Base-by-base conservation (phyloP, 2,888 invertebrate genomes). In the Dasypolia templi region DNA sequence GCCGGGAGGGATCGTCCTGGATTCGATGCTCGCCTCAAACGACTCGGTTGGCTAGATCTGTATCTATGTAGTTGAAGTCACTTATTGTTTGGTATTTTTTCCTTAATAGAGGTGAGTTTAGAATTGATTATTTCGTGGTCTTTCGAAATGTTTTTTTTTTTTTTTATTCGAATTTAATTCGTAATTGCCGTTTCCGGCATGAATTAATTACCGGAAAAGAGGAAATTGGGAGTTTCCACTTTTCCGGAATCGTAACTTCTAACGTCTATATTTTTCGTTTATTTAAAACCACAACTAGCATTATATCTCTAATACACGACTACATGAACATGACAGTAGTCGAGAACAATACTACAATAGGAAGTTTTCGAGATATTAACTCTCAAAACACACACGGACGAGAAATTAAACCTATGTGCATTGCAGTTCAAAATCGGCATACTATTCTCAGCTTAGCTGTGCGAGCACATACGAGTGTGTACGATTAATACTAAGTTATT, bases 401-500 rank as follows among this genome's bases (percentile, higher is more conserved):
- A 32, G 1, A 73, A 58, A 44, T 55, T 55, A 55, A 65, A 26
- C 19, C 3, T 32, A 46, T 53, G 49, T 32, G 58, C 62, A 59
- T 22, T 46, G 49, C 56, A 67, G 59, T 66, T 62, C 59, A 49
- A 64, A 61, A 75, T 56, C 49, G 53, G 67, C 56, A 62, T 70
- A 65, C 44, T 65, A 62, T 46, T 71, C 62, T 59, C 49, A 51
- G 71, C 71, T 63, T 74, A 77, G 72, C 75, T 72, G 68, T 19
- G 32, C 35, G 11, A 46, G 72, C 42, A 73, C 35, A 61, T 74
- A 63, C 53, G n/a, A 55, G 62, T 58, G 62, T 56, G 74, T 79
- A 65, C 75, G 80, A 64, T 82, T 81, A 87, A 73, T 76, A 76
- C 69, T 74, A 83, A 86, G 68, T 84, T 74, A 76, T 77, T 74